These are phyloP conservation scores for Drosophila asahinai DNA, from an alignment of 1,140 invertebrate genomes.

Conservation along the genomic window DNA sequence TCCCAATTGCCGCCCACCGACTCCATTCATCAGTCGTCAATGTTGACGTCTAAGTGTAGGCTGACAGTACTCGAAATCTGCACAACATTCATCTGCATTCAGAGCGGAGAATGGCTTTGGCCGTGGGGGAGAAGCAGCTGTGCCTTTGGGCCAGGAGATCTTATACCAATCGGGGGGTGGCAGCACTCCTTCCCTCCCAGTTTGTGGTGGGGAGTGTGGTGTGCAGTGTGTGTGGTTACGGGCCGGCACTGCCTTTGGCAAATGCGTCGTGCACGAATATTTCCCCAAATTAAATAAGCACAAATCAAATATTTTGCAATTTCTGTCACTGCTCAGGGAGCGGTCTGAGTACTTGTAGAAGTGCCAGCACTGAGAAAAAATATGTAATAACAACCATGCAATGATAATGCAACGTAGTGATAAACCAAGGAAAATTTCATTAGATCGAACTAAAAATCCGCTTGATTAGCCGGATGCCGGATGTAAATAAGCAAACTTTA, in stretches of 20 bases:
- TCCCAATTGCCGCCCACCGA: background rate
- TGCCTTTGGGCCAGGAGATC: constrained; percentile 57
- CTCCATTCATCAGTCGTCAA: constrained; percentile 55
- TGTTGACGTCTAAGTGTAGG: constrained; percentile 64
- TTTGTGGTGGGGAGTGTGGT: background rate
- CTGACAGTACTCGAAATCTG: constrained; percentile 71
- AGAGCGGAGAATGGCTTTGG: constrained; percentile 13
- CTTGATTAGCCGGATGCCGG: constrained; percentile 88
- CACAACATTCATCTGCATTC: constrained; percentile 52
- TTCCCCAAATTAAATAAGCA: constrained; percentile 76
- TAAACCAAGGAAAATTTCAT: background rate
- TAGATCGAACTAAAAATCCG: constrained; percentile 85
- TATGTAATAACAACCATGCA: background rate
- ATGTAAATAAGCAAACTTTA: constrained; percentile 87
- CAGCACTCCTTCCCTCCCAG: background rate
- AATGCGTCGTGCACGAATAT: constrained; percentile 49
- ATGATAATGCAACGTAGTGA: constrained; percentile 2
- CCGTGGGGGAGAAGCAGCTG: constrained; percentile 6
- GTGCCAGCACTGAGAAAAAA: constrained; percentile 1
- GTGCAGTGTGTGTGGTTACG: constrained; percentile 21
- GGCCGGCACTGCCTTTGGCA: constrained; percentile 14
- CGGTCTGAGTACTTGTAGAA: constrained; percentile 4
- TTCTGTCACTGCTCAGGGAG: constrained; percentile 62
- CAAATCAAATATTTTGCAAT: constrained; percentile 81
- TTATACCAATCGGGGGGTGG: constrained; percentile 43